Conservation (phyloP, 2,888 invertebrate genomes). For the Sarcophaga subvicina region DNA sequence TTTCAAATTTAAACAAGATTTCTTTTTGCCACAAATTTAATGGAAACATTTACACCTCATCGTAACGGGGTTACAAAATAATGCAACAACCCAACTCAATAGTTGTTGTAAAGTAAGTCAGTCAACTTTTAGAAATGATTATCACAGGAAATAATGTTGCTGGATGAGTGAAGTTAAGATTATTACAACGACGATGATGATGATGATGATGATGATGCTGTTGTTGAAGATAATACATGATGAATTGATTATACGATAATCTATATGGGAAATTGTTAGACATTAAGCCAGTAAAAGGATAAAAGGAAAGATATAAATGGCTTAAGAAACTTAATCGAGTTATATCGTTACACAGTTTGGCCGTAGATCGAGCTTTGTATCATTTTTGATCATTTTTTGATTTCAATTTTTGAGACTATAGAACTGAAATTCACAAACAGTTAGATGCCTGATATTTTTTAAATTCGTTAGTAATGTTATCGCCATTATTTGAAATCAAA, state of each 20-base stretch:
- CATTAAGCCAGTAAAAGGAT: neutral
- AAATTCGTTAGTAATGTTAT: no score
- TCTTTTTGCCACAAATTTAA: slow-evolving; percentile 63
- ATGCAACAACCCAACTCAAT: neutral
- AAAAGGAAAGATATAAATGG: neutral
- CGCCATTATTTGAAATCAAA: no score
- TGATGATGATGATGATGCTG: neutral
- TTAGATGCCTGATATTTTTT: no score
- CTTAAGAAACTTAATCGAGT: neutral
- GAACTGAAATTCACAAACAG: no score
- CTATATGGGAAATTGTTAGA: slow-evolving; percentile 3
- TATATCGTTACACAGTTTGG: neutral
- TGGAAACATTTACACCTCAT: slow-evolving; percentile 70
- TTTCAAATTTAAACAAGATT: slow-evolving; percentile 45
- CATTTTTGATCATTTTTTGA: no score
- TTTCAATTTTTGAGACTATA: no score
- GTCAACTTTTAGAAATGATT: neutral
- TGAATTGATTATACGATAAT: slow-evolving; percentile 48
- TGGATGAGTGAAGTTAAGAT: neutral
- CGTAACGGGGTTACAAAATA: slow-evolving; percentile 33
- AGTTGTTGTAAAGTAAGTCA: neutral
- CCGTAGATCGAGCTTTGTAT: no score
- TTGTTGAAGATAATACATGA: slow-evolving; percentile 34
- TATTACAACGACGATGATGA: slow-evolving; percentile 9
- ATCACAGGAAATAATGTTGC: neutral